These are phyloP conservation scores for Pseudomugil gertrudae DNA, from an alignment of 2,797 vertebrate genomes.

Conservation along the genomic window DNA sequence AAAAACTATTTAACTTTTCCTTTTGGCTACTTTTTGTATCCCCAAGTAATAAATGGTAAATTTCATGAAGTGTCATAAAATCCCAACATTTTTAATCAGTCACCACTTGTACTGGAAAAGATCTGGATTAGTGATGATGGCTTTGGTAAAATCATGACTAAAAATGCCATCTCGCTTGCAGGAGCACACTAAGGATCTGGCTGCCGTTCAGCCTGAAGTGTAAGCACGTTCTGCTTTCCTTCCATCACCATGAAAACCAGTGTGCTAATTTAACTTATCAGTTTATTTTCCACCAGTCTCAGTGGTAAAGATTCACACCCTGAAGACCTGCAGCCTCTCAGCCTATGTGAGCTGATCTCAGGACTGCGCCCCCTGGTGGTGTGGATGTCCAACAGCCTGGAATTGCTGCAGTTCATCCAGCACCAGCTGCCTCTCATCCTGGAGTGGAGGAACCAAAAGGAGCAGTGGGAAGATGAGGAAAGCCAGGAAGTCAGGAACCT, in stretches of 20 bases:
- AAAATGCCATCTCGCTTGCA: conserved; percentile 35
- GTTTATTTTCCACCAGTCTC: conserved; percentile 15
- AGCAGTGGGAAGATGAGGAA: conserved; percentile 47
- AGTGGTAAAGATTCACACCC: conserved; percentile 20
- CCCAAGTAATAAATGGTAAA: too few relatives aligned
- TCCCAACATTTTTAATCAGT: too few relatives aligned
- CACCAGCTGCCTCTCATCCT: conserved; percentile 80
- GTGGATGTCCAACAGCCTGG: conserved; percentile 85
- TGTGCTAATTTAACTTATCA: too few relatives aligned
- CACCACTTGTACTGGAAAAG: neutral
- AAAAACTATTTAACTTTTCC: too few relatives aligned
- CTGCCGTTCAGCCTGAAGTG: conserved; percentile 76
- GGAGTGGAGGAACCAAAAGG: conserved; percentile 66
- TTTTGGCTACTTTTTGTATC: too few relatives aligned
- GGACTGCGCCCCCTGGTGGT: conserved; percentile 80
- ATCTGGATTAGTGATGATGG: too few relatives aligned
- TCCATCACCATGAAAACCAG: fast-evolving
- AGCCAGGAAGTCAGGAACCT: conserved; percentile 53
- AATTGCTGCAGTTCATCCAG: conserved; percentile 84
- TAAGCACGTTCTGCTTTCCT: conserved; percentile 53
- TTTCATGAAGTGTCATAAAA: too few relatives aligned
- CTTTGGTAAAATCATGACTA: neutral
- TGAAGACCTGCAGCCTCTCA: conserved; percentile 35
- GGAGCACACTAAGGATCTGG: conserved; percentile 80
- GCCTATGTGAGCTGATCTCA: conserved; percentile 59